Conservation (phyloP, 2,113 vertebrate species). For the Leptobrachium leishanense region DNA sequence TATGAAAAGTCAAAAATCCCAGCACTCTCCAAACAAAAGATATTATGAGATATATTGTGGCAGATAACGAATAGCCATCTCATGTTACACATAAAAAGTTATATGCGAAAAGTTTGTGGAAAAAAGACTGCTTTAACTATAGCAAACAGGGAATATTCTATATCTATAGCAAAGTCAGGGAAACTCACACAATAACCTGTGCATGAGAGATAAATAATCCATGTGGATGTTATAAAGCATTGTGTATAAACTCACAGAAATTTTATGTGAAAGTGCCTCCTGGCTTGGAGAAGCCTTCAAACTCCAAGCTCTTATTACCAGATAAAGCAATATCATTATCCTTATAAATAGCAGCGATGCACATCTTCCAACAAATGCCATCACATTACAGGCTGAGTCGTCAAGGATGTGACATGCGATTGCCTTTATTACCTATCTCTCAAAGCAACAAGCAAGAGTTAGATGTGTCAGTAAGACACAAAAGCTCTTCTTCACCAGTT, state of each 20-base stretch:
- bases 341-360: constrained; percentile 2
- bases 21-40: too few relatives aligned
- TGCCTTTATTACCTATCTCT: constrained; percentile 23
- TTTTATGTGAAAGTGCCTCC: not conserved
- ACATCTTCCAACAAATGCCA: not conserved
- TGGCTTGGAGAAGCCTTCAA: not conserved
- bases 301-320: not conserved
- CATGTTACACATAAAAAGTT: too few relatives aligned
- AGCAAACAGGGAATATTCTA: too few relatives aligned
- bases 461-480: not conserved
- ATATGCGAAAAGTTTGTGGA: too few relatives aligned
- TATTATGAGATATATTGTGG: too few relatives aligned
- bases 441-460: not conserved
- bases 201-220: too few relatives aligned
- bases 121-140: too few relatives aligned
- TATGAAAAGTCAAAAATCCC: too few relatives aligned
- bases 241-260: not conserved
- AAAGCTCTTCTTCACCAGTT: not conserved
- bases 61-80: too few relatives aligned
- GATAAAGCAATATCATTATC: not conserved
- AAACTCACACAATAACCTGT: too few relatives aligned
- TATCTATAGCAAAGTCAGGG: too few relatives aligned
- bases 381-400: not conserved
- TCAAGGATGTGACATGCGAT: not conserved
- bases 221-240: too few relatives aligned